A percentile compares a stretch with the other conserved stretches of the same genome.
phyloP scores from a whole-genome alignment of 2,888 invertebrate genomes.

The Yponomeuta plumbellus region DNA sequence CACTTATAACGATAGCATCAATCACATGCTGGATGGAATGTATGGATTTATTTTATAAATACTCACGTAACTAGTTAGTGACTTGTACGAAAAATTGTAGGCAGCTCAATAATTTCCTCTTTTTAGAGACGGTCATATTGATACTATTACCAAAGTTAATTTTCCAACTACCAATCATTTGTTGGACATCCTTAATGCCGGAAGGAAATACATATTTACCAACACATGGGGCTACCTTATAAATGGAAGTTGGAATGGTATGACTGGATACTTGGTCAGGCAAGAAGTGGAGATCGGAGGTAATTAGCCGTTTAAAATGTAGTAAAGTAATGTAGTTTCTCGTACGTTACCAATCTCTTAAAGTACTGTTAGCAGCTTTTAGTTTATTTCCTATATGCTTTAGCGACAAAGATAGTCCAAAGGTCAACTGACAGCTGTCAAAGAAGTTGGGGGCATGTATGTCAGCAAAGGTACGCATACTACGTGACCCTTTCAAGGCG shows the following conservation, averaged over 20 bases:
- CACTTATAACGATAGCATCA: slow-evolving; percentile 75
- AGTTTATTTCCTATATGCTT: no score
- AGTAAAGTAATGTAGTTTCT: no score
- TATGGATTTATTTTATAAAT: slow-evolving; percentile 35
- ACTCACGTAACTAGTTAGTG: not conserved
- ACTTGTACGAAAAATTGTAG: no score
- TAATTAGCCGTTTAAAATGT: no score
- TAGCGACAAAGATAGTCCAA: no score
- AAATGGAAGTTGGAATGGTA: slow-evolving; percentile 52
- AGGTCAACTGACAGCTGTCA: no score
- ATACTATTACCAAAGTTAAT: slow-evolving; percentile 6
- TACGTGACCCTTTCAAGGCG: no score
- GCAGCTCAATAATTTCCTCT: not conserved
- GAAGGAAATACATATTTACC: slow-evolving; percentile 32
- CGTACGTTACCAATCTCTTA: no score
- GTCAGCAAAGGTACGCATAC: no score
- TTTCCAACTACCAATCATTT: not conserved
- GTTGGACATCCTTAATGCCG: slow-evolving; percentile 44
- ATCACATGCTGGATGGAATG: slow-evolving; percentile 78
- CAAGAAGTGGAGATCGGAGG: slow-evolving; percentile 48
- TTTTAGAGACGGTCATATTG: slow-evolving; percentile 37
- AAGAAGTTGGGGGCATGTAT: no score
- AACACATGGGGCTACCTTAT: slow-evolving; percentile 49
- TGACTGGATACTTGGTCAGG: slow-evolving; percentile 42
- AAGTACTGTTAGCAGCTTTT: no score